Conservation (phyloP, 2,888 invertebrate species). For the Petrophora chlorosata region DNA sequence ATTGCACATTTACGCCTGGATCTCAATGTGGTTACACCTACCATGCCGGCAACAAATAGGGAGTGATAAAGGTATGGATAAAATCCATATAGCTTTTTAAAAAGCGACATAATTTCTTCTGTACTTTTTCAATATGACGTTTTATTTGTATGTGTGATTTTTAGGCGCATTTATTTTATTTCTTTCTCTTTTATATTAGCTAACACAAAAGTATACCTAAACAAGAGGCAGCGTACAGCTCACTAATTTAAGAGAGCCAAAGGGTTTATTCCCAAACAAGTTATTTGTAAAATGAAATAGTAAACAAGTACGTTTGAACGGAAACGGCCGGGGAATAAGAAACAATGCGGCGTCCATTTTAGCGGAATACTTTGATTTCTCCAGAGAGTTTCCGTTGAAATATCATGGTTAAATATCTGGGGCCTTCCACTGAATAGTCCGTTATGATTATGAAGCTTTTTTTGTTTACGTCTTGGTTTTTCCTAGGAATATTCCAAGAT, state of each 20-base stretch:
- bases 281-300: conserved; percentile 29
- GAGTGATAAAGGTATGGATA: too few relatives aligned
- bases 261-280: conserved; percentile 21
- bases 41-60: too few relatives aligned
- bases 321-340: conserved; percentile 35
- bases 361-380: conserved; percentile 55
- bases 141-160: too few relatives aligned
- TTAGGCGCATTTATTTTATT: too few relatives aligned
- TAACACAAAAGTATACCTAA: too few relatives aligned
- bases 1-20: too few relatives aligned
- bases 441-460: conserved; percentile 14
- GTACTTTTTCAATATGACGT: too few relatives aligned
- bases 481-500: neutral
- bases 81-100: too few relatives aligned
- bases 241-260: conserved; percentile 12
- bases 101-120: too few relatives aligned
- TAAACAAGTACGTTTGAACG: conserved; percentile 38
- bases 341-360: conserved; percentile 38
- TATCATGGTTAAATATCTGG: conserved; percentile 43
- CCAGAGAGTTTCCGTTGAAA: conserved; percentile 43
- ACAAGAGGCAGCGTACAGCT: too few relatives aligned
- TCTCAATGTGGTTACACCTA: too few relatives aligned
- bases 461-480: neutral
- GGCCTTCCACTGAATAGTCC: conserved; percentile 7
- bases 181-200: too few relatives aligned